These are phyloP conservation scores for Aquatica leii DNA, from an alignment of 2,888 invertebrate genomes.

Conservation along the genomic window DNA sequence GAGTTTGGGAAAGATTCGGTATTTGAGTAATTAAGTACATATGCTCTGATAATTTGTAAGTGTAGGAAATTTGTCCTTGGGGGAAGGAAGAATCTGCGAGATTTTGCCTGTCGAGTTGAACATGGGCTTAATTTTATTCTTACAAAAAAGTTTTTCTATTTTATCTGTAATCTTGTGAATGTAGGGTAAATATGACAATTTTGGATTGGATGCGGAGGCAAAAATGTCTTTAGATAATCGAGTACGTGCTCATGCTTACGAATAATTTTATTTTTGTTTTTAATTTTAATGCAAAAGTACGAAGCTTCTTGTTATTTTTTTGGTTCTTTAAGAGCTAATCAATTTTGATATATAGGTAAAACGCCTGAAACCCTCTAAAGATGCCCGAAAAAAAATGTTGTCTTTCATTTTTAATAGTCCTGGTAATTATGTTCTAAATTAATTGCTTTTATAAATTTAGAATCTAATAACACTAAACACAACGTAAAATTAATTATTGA, in stretches of 20 bases:
- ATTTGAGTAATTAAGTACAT: no score
- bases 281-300: neutral
- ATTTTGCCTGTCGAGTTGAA: no score
- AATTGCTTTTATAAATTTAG: conserved; percentile 14
- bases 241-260: neutral
- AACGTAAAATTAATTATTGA: conserved; percentile 8
- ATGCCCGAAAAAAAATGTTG: conserved; percentile 3
- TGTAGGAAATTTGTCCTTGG: no score
- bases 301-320: neutral
- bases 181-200: no score
- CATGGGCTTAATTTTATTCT: no score
- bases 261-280: conserved; percentile 14
- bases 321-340: conserved; percentile 1
- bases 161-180: no score
- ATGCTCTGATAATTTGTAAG: no score
- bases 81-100: no score
- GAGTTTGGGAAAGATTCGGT: no score
- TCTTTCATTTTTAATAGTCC: conserved; percentile 12
- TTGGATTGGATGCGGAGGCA: no score
- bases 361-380: neutral
- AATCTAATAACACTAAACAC: neutral
- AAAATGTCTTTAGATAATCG: no score
- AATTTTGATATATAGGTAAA: neutral
- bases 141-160: no score
- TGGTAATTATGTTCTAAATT: conserved; percentile 5